A percentile compares a stretch with the other conserved stretches of the same genome.
Conservation (phyloP, 35 echinoderm and acorn worm species). For the Amphiura filiformis region DNA sequence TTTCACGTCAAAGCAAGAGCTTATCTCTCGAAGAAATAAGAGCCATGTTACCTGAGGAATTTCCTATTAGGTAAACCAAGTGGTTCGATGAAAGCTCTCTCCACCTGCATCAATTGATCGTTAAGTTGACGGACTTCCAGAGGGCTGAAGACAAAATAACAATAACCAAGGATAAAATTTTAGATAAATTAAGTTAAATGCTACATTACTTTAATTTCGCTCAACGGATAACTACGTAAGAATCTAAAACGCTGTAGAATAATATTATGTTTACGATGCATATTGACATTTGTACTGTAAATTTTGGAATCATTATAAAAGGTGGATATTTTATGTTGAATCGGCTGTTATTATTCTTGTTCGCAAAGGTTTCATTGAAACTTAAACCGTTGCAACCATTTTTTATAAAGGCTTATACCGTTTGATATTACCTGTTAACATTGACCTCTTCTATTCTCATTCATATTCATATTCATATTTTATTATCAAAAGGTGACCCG, state of each 20-base stretch:
- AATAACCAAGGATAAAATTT: neutral
- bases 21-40: no score
- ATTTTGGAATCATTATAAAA: no score
- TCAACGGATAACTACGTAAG: neutral
- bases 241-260: no score
- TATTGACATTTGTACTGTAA: no score
- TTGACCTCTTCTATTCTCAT: constrained; percentile 14
- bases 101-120: constrained; percentile 70
- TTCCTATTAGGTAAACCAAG: constrained; percentile 59
- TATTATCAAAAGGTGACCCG: no score
- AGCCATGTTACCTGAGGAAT: constrained; percentile 36
- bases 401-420: no score
- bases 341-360: no score
- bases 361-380: no score
- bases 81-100: constrained; percentile 71
- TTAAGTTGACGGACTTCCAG: constrained; percentile 51
- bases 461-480: no score
- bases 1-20: no score
- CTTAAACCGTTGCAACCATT: no score
- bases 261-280: no score
- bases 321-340: neutral
- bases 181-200: neutral
- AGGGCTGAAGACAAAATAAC: constrained; percentile 10
- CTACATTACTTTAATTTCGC: neutral
- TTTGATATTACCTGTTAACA: constrained; percentile 42